Base-by-base conservation (phyloP, 2,888 invertebrate genomes). In the Melinopterus prodromus region DNA sequence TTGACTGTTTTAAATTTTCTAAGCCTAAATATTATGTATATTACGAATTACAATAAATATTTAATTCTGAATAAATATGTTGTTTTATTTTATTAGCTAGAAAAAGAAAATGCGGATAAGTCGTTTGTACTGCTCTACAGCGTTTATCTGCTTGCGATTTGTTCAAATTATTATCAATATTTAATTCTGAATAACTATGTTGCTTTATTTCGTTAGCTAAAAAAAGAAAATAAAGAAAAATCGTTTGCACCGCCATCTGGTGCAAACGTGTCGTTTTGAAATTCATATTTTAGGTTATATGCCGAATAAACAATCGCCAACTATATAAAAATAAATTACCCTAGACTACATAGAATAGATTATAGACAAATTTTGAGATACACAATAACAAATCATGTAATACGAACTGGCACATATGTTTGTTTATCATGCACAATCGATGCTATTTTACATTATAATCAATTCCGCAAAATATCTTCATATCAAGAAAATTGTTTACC, bases 1-100 rank as follows among this genome's bases (percentile, higher is more conserved):
- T 83, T 79, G 82, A 79, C 82, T 82, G 78, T 81, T 82, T 83
- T 77, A 79, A 81, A 80, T 83, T 83, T 84, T 83, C 83, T 83
- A 84, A 80, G 82, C 84, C 83, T 82, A 82, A 82, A 74, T 26
- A 74, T 75, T 82, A 81, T 83, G 83, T 83, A 84, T 77, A 83
- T 83, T 80, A 82, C 75, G 78, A 79, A 80, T 77, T 81, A 81
- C 76, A 80, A 82, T 80, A 81, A 79, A 75, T 79, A 79, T 77
- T 79, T 80, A 77, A 77, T 74, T 81, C 76, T 77, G 69, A 74
- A 76, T 69, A 69, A 70, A 78, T 16, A 69, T 78, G 37, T 26
- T 38, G 26, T 53, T 70, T 78, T 16, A 37, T 53, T 71, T 78
- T 38, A 26, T 26, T 2, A 26, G 26, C 26, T 26, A 26, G 26